phyloP scores from a whole-genome alignment of 1,140 invertebrate species.

The Drosophila saltans region DNA sequence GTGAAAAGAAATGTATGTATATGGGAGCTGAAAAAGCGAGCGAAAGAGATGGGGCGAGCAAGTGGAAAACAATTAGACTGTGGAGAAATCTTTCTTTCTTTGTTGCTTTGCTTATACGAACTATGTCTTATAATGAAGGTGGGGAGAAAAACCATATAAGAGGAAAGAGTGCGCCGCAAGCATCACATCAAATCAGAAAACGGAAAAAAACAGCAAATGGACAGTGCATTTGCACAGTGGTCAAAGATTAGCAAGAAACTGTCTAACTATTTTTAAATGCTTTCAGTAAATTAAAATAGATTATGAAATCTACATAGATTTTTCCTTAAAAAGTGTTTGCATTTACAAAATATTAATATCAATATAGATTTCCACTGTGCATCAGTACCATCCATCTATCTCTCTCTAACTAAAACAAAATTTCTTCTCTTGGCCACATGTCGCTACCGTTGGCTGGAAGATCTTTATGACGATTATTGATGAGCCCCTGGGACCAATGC shows the following conservation, averaged over 20 bases:
- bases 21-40: background rate
- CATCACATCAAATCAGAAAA: slow-evolving; percentile 11
- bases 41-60: slow-evolving; percentile 25
- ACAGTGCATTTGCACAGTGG: slow-evolving; percentile 12
- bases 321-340: too few species aligned
- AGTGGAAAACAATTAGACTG: slow-evolving; percentile 71
- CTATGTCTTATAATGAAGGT: slow-evolving; percentile 23
- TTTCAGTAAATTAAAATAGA: too few species aligned
- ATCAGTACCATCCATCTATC: background rate
- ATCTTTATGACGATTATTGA: slow-evolving; percentile 79
- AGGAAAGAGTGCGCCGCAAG: slow-evolving; percentile 17
- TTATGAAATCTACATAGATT: too few species aligned
- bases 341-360: background rate
- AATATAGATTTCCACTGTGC: background rate
- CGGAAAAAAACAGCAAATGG: background rate
- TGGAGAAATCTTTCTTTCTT: slow-evolving; percentile 59
- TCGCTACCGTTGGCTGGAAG: slow-evolving; percentile 61
- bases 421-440: slow-evolving; percentile 6
- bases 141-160: slow-evolving; percentile 8
- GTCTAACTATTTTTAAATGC: background rate
- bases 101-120: background rate
- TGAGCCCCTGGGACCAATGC: slow-evolving; percentile 35
- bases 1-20: background rate
- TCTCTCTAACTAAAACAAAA: background rate
- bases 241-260: background rate